Evolutionary conservation across 2,797 vertebrate genomes (phyloP), one percentile per base, ranked within the genome.

Genomic region (Octomys mimax): DNA sequence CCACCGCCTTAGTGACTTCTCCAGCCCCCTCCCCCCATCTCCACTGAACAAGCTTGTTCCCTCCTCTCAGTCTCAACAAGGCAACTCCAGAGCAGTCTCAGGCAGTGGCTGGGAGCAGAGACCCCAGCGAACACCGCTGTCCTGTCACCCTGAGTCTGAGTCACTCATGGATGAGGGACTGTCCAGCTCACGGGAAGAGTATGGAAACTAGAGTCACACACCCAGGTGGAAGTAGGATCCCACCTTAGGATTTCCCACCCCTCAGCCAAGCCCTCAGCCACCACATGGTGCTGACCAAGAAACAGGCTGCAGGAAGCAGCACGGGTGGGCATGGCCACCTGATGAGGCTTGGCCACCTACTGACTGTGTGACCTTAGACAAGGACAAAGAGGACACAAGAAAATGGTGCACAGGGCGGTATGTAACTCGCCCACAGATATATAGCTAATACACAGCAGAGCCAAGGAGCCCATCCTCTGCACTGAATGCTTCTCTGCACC

Each of bases 1-100:
- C 1, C 88, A 90, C 57, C 54, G 77, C 57, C 91, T 79, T 59
- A 19, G 59, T 79, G 89, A 83, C 93, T 90, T 90, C 31, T 0
- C 1, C 7, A 3, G 94, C 49, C 89, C 87, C 54, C 42, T 42
- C 42, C 54, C 54, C 4, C 16, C 54, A 57, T 18, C 54, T 57
- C 54, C 54, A 57, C 54, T 57, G 54, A 18, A 57, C 54, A 57
- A 57, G 14, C 54, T 57, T 57, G 6, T 28, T 79, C 81, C 95
- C 71, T n/a, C 73, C 4, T 54, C 90, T 97, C 91, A 75, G 94
- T 71, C 87, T 89, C 28, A 0, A 92, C 21, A 57, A 91, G 94
- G 86, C 49, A 26, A 39, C 70, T 54, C 61, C 92, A 11, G 82
- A 87, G 88, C 18, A 2, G 31, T 39, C 46, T 81, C 0, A 9